Percentiles rank a stretch among this genome's conserved stretches.
Conservation (phyloP, 2,888 invertebrate species). For the Amphipyra tragopoginis region DNA sequence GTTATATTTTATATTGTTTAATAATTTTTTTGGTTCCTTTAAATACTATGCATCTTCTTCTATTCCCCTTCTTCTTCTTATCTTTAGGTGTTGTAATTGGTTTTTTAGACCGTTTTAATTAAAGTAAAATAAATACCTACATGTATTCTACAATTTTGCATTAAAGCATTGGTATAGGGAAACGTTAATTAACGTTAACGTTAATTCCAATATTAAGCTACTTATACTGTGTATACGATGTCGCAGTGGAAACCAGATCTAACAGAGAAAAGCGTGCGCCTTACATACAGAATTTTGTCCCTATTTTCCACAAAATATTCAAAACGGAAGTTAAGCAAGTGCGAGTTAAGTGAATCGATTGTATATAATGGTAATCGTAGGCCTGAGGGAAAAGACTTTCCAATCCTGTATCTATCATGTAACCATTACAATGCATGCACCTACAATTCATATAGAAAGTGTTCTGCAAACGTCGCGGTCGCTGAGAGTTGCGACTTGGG, state of each 20-base stretch:
- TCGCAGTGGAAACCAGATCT: background rate
- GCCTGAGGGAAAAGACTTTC: constrained; percentile 79
- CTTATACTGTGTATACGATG: too few species aligned
- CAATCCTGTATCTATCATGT: constrained; percentile 79
- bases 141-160: too few species aligned
- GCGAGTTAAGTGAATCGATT: constrained; percentile 73
- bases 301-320: constrained; percentile 44
- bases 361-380: constrained; percentile 72
- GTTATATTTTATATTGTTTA: too few species aligned
- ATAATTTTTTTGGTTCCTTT: too few species aligned
- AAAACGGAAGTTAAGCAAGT: constrained; percentile 55
- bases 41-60: too few species aligned
- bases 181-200: too few species aligned
- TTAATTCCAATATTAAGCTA: too few species aligned
- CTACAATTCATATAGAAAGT: constrained; percentile 88
- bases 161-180: too few species aligned
- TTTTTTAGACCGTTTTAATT: too few species aligned
- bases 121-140: too few species aligned
- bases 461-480: constrained; percentile 66
- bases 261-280: constrained; percentile 15
- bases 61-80: too few species aligned
- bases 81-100: too few species aligned
- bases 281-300: constrained; percentile 10
- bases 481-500: constrained; percentile 43
- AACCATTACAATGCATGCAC: constrained; percentile 86